Conservation (phyloP, 2,888 invertebrate genomes). For the Diadegma fenestrale region DNA sequence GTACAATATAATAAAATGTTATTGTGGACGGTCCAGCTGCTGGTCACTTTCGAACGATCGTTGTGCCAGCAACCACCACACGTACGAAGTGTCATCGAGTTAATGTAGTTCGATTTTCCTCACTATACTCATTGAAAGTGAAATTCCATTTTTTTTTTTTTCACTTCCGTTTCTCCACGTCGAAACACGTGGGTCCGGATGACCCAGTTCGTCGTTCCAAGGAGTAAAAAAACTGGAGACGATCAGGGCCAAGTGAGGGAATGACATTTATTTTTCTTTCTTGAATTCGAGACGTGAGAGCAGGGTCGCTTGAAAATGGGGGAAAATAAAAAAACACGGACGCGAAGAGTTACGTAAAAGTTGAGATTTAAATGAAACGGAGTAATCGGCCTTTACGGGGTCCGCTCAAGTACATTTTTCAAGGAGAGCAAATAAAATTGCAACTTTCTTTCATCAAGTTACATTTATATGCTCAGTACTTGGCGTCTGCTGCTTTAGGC, state of each 20-base stretch:
- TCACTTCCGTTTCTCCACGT: background rate
- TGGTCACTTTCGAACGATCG: background rate
- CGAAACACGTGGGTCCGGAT: too few species aligned
- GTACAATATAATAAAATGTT: background rate
- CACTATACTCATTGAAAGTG: background rate
- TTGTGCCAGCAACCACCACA: background rate
- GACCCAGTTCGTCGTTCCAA: background rate
- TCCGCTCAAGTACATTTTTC: background rate
- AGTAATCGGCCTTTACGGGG: background rate
- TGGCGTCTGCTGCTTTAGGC: background rate
- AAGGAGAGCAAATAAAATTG: slow-evolving; percentile 11
- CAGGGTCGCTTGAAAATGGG: background rate
- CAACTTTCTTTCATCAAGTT: slow-evolving; percentile 15
- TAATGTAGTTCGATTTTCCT: background rate
- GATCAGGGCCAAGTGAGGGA: background rate
- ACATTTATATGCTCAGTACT: slow-evolving; percentile 16
- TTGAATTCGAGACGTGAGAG: background rate
- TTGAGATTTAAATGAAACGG: background rate
- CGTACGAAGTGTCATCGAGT: background rate
- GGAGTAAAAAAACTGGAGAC: background rate
- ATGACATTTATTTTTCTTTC: background rate
- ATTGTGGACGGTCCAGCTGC: background rate
- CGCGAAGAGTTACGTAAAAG: background rate
- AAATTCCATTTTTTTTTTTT: slow-evolving; percentile 1
- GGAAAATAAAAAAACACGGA: background rate